Evolutionary conservation across 2,888 invertebrate genomes (phyloP), one percentile per base, ranked within the genome.

Genomic region (Microchrysa polita): DNA sequence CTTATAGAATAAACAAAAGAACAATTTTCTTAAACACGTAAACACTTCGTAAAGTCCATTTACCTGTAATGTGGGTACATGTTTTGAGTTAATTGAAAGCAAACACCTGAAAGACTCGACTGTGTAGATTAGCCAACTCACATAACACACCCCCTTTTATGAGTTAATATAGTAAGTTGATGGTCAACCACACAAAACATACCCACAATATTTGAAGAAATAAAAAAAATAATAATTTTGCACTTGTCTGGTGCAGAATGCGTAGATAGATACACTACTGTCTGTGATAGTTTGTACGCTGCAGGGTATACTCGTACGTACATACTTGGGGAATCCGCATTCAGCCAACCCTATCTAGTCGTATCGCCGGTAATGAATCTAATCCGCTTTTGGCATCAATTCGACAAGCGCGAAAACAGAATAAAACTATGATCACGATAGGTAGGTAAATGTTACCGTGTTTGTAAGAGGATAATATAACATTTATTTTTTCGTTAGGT

Each of bases 371-470:
- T 5, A 69, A 42, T 57, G 40, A 69, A 69, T 69, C 69, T 69
- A 69, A 69, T 69, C 69, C 69, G 69, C 69, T 55, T 55, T 69
- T 69, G 57, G 55, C 55, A 55, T 69, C 69, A 69, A 16, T 69
- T 55, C 69, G 69, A 55, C 69, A 69, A 69, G 69, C 55, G 69
- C 55, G 20, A 57, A 57, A 55, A 9, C 14, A 69, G 69, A n/a
- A 52, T 69, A 34, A 5, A 23, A 27, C n/a, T n/a, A n/a, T 12
- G 12, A 48, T n/a, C n/a, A n/a, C n/a, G n/a, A n/a, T n/a, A n/a
- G 55, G 34, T 27, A 18, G 40, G 12, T 12, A 10, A 22, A 40
- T 18, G 69, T 55, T 55, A 18, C 67, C 53, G 23, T n/a, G 12
- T 40, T 55, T 22, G 27, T 2, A 23, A 4, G 12, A 57, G 48